Conservation (phyloP, 2,113 vertebrate genomes). For the Anser cygnoides region DNA sequence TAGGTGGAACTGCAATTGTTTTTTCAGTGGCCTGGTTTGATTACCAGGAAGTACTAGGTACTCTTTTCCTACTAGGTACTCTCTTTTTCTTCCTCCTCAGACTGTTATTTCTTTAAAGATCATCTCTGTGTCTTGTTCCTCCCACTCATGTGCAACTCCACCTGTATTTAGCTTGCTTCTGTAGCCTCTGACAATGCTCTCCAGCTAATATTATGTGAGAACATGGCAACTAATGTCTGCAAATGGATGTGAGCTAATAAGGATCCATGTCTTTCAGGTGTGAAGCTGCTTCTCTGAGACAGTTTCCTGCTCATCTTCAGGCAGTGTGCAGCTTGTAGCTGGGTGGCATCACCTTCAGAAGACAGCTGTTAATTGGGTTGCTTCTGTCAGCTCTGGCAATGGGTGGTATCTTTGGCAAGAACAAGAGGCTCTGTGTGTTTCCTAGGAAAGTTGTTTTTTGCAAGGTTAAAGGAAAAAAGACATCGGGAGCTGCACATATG, state of each 20-base stretch:
- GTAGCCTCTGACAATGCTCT: neutral
- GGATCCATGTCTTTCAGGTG: neutral
- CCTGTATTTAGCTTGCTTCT: neutral
- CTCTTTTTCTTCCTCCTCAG: neutral
- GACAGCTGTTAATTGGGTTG: accelerated
- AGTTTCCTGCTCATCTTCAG: neutral
- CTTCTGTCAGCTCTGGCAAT: neutral
- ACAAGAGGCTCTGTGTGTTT: neutral
- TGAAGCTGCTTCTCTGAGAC: neutral
- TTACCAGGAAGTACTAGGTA: neutral
- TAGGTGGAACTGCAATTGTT: neutral
- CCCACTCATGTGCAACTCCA: neutral
- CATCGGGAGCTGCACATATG: accelerated
- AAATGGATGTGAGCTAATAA: neutral
- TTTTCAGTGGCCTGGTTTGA: neutral
- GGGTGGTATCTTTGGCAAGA: slow-evolving; percentile 52
- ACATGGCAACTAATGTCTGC: neutral
- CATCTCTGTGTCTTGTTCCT: neutral
- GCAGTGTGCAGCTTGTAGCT: accelerated
- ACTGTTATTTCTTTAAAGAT: neutral
- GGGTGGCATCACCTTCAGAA: neutral
- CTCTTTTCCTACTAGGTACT: neutral
- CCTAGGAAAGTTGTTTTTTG: accelerated
- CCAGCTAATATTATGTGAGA: neutral
- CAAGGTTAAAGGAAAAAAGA: neutral